Base-by-base conservation (phyloP, 2,113 vertebrate genomes). In the Crypturellus undulatus region DNA sequence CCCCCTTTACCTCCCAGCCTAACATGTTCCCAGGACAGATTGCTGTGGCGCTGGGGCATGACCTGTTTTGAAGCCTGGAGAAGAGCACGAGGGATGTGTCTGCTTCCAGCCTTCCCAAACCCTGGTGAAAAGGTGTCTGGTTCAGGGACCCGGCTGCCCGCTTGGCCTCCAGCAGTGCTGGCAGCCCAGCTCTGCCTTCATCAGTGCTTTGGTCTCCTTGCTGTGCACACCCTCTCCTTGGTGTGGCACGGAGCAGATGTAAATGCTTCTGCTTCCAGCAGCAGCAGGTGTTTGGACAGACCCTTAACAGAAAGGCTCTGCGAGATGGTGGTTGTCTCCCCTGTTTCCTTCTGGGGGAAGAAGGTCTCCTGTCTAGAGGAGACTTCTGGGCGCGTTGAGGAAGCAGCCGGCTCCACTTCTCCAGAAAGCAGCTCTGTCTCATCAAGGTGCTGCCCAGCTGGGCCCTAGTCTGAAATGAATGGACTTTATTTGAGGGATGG, bases 21-120 rank as follows among this genome's bases (percentile, higher is more conserved):
- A 5, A 6, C 7, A 34, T 47, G 4, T 40, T 43, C 70, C 17
- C 12, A 42, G 11, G 32, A 75, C 79, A 85, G 68, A 49, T 24
- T 65, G 89, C 49, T 21, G 28, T 32, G 21, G 26, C 17, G 6
- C 45, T 42, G 40, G 28, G 40, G 11, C 45, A 4, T 1, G 2
- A 9, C 20, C 30, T 28, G 16, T 30, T 47, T 4, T 56, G 45
- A 32, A n/a, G 72, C 42, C 63, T 91, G 76, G 45, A 59, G 45
- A 8, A 49, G 63, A 42, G 0, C 12, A 56, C 4, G 38, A 54
- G 70, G 9, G 6, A 34, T 0, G 1, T 59, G 28, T 59, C 72
- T 51, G 56, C 34, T 67, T 91, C 34, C 52, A 84, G 69, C 36
- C 36, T 85, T 82, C 45, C 68, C 67, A n/a, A 89, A 22, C n/a